These are phyloP conservation scores for Regulus satrapa DNA, from an alignment of 2,113 vertebrate genomes.

Conservation along the genomic window DNA sequence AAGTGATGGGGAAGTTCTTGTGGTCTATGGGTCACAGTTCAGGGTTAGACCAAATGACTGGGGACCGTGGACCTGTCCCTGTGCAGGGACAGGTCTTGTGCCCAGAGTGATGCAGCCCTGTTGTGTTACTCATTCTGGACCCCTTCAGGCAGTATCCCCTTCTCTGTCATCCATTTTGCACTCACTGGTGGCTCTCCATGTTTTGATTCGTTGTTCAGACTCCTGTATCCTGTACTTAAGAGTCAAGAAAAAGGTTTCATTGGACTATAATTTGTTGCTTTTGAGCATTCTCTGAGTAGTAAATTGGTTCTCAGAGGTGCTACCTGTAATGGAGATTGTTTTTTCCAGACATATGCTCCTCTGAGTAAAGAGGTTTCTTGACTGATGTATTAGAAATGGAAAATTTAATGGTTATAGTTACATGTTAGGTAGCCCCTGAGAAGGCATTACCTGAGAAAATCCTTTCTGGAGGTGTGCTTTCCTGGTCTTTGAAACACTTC, in stretches of 20 bases:
- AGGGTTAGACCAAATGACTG: neutral
- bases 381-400: neutral
- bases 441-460: neutral
- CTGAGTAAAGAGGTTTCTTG: neutral
- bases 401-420: neutral
- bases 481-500: neutral
- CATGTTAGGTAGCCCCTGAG: neutral
- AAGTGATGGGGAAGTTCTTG: neutral
- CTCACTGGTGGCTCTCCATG: neutral
- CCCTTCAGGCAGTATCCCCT: neutral
- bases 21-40: neutral
- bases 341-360: neutral
- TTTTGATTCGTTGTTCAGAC: neutral
- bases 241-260: neutral
- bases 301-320: neutral
- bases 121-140: neutral
- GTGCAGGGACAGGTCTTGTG: neutral
- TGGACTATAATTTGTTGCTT: neutral
- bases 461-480: neutral
- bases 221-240: neutral
- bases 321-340: neutral
- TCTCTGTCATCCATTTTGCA: neutral
- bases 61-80: neutral
- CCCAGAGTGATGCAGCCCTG: fast-evolving
- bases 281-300: neutral